Percentiles rank a stretch among this genome's conserved stretches.
These are phyloP conservation scores for Phalanger gymnotis DNA, from an alignment of 2,797 vertebrate species.

Conservation along the genomic window DNA sequence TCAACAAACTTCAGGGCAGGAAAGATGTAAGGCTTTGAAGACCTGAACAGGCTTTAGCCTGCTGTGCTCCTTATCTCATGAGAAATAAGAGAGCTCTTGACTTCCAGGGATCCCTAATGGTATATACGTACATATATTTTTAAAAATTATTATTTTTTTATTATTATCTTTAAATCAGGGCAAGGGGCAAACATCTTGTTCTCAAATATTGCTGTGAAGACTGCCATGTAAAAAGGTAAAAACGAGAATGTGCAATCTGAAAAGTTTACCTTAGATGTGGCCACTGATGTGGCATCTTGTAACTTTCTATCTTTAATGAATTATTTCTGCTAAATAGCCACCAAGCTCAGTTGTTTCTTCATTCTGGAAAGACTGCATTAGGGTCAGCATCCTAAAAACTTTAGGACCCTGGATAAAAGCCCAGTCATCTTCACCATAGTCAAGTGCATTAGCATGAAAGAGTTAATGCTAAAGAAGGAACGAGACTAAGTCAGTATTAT, in stretches of 20 bases:
- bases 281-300: neutral
- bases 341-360: neutral
- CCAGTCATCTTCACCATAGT: neutral
- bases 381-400: neutral
- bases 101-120: neutral
- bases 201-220: neutral
- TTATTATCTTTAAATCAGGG: neutral
- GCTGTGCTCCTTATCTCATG: neutral
- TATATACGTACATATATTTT: neutral
- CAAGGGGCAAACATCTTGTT: neutral
- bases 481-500: neutral
- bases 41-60: neutral
- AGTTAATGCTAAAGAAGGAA: neutral
- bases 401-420: neutral
- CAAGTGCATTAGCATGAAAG: neutral
- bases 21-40: neutral
- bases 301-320: neutral
- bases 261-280: neutral
- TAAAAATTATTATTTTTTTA: neutral
- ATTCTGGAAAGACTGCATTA: neutral
- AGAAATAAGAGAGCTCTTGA: neutral
- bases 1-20: neutral
- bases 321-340: neutral
- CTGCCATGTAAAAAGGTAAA: neutral
- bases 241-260: neutral